A percentile compares a stretch with the other conserved stretches of the same genome.
Evolutionary conservation across 2,797 vertebrate genomes (phyloP).

Genomic region (Moxostoma hubbsi): DNA sequence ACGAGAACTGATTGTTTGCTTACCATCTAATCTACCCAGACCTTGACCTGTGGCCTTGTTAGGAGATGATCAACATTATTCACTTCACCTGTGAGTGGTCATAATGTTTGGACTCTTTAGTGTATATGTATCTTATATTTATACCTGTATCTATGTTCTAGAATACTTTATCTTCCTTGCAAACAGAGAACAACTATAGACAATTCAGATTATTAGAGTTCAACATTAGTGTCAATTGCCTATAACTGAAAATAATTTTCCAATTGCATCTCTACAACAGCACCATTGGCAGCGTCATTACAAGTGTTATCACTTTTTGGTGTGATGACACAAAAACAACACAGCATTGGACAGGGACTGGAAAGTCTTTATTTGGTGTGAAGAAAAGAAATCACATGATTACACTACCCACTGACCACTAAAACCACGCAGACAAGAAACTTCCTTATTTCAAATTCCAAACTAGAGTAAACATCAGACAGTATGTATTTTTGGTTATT

Average conservation of each 20-base stretch:
- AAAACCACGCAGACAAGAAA: background rate
- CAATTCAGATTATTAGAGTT: background rate
- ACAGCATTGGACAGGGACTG: background rate
- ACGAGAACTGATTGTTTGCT: no score
- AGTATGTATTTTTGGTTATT: background rate
- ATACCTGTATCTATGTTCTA: no score
- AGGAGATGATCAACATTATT: no score
- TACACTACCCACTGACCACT: constrained; percentile 18
- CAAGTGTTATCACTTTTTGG: background rate
- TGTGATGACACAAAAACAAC: background rate
- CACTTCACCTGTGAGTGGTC: no score
- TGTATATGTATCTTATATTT: no score
- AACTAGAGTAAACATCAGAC: background rate
- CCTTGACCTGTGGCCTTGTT: no score
- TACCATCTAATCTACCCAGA: no score
- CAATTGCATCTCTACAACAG: background rate
- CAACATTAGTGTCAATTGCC: background rate
- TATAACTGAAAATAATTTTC: constrained; percentile 8
- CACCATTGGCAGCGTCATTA: background rate
- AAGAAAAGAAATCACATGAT: background rate
- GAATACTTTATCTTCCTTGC: no score
- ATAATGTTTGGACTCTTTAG: no score
- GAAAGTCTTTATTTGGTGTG: constrained; percentile 4
- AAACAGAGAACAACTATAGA: no score
- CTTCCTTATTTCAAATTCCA: background rate